Evolutionary conservation across 2,797 vertebrate genomes (phyloP), one percentile per base, ranked within the genome.

Genomic region (Pteropus rufus): DNA sequence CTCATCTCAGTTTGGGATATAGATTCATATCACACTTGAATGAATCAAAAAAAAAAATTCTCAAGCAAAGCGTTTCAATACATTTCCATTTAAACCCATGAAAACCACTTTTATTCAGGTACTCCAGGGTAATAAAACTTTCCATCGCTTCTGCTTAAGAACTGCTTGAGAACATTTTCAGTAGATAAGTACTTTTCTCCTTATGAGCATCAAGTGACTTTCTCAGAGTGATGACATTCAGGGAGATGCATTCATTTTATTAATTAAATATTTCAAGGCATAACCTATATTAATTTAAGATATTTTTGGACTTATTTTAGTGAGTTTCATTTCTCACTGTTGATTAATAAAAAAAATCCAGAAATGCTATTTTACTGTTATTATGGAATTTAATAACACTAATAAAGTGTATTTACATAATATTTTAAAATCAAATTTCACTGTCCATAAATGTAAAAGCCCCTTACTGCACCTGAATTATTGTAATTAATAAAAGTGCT

Each of bases 231-330:
- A 85, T 91, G 89, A 84, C 65, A 89, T 62, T 84, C 81, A 88
- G 69, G 12, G 39, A 89, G 67, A 82, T 90, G 62, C 84, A 95
- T 92, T 96, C 72, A 90, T 93, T 87, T 91, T 73, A 93, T 62
- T 93, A 96, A 96, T 96, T 95, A 96, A 88, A 89, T 23, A 81
- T 94, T 95, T 95, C 83, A 93, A 93, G 52, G 49, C n/a, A 52
- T 23, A 70, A 24, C 8, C 15, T 83, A n/a, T 65, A 92, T 84
- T 89, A 84, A 87, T 64, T 9, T 11, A 84, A 89, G n/a, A 49
- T 96, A 79, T 91, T 91, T 91, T 64, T 62, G n/a, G 67, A 89
- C 86, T 95, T 91, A 56, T 58, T 39, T 91, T 67, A 94, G 44
- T 52, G 26, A 65, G 52, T 86, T 56, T 92, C n/a, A 62, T 88